phyloP scores from a whole-genome alignment of 2,113 vertebrate genomes.

The Ia io region DNA sequence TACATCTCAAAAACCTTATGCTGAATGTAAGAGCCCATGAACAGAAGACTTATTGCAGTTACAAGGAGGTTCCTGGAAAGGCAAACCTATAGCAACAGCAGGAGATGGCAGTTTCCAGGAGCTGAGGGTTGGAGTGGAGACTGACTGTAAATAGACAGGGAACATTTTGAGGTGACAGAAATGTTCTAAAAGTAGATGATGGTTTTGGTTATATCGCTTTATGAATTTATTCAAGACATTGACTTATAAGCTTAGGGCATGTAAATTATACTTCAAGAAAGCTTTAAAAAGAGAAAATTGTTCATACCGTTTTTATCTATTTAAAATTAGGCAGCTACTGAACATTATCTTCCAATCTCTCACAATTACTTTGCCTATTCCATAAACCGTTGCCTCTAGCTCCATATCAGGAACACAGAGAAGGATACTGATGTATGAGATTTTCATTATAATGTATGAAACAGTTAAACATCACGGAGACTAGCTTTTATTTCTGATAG shows the following conservation, averaged over 20 bases:
- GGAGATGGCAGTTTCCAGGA: not conserved
- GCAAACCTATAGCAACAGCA: not conserved
- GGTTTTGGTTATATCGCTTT: not conserved
- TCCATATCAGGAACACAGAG: not conserved
- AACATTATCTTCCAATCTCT: not conserved
- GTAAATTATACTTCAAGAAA: not conserved
- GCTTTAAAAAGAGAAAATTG: not conserved
- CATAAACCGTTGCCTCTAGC: not conserved
- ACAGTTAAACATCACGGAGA: not conserved
- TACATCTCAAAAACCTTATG: not conserved
- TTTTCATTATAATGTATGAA: not conserved
- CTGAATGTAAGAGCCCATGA: not conserved
- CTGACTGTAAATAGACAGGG: not conserved
- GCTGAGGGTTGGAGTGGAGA: not conserved
- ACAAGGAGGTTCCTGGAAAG: not conserved
- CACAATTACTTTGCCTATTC: not conserved
- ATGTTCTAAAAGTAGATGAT: not conserved
- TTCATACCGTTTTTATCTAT: not conserved
- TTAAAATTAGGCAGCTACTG: not conserved
- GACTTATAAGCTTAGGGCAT: not conserved
- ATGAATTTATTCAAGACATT: not conserved
- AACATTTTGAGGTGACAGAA: not conserved
- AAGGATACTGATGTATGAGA: not conserved
- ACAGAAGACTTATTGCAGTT: not conserved
- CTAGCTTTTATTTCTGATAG: not conserved